These are phyloP conservation scores for Ictalurus furcatus DNA, from an alignment of 2,113 vertebrate species.

Conservation along the genomic window DNA sequence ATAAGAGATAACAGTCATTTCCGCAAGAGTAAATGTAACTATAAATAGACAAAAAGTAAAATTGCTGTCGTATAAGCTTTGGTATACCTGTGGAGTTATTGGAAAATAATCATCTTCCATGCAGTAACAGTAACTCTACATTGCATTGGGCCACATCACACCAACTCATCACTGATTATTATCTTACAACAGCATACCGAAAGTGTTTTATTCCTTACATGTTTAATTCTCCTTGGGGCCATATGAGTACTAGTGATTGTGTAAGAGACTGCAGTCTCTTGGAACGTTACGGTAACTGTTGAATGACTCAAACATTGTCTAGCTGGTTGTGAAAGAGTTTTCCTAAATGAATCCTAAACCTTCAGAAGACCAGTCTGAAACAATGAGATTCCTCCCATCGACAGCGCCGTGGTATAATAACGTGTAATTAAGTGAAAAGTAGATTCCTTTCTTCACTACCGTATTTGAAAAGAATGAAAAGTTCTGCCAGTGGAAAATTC, in stretches of 20 bases:
- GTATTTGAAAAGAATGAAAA: neutral
- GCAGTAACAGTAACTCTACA: neutral
- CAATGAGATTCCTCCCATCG: neutral
- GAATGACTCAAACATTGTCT: neutral
- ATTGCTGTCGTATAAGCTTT: neutral
- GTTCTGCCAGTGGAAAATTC: neutral
- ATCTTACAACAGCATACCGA: neutral
- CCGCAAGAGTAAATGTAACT: no score
- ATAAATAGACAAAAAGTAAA: neutral
- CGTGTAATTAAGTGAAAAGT: neutral
- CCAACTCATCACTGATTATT: neutral
- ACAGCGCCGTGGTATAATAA: neutral
- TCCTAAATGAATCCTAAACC: neutral
- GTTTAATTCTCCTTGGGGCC: neutral
- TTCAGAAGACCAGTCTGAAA: neutral
- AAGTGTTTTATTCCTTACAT: neutral
- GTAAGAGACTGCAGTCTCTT: neutral
- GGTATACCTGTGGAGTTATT: neutral
- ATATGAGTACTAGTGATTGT: neutral
- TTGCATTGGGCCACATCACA: neutral
- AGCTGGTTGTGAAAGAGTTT: neutral
- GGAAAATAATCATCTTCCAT: neutral
- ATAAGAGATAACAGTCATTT: neutral
- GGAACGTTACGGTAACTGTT: neutral
- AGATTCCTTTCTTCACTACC: neutral